Percentiles rank a stretch among this genome's conserved stretches.
Evolutionary conservation across 2,797 vertebrate species (phyloP).

Genomic region (Manis pentadactyla): DNA sequence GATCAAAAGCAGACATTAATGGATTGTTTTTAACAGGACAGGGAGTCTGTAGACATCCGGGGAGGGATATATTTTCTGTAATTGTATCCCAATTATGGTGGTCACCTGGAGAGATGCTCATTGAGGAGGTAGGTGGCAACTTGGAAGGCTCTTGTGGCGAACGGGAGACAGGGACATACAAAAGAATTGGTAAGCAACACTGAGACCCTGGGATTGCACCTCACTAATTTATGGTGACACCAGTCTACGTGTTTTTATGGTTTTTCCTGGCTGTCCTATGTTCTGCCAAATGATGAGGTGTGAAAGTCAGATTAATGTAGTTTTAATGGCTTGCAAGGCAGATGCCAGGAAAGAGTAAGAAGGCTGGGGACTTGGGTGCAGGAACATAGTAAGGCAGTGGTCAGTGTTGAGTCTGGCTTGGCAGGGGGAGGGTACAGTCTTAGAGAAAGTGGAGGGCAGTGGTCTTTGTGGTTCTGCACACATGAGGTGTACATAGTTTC

Average conservation of each 20-base stretch:
- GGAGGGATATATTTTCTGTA: neutral
- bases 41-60: neutral
- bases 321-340: neutral
- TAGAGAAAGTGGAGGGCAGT: neutral
- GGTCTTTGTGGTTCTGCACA: neutral
- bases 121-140: neutral
- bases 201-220: neutral
- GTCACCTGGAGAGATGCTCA: neutral
- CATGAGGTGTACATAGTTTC: neutral
- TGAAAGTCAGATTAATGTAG: neutral
- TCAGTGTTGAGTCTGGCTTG: neutral
- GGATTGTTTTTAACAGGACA: neutral
- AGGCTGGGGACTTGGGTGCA: neutral
- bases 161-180: rapidly evolving
- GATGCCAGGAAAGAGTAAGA: neutral
- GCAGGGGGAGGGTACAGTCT: too few species aligned
- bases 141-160: neutral
- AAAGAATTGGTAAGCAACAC: neutral
- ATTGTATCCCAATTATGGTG: neutral
- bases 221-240: neutral
- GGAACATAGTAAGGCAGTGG: neutral
- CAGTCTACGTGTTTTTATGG: neutral
- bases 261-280: neutral
- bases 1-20: neutral
- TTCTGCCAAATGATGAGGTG: neutral